Evolutionary conservation across 2,797 vertebrate genomes (phyloP).

Genomic region (Crax fasciolata): DNA sequence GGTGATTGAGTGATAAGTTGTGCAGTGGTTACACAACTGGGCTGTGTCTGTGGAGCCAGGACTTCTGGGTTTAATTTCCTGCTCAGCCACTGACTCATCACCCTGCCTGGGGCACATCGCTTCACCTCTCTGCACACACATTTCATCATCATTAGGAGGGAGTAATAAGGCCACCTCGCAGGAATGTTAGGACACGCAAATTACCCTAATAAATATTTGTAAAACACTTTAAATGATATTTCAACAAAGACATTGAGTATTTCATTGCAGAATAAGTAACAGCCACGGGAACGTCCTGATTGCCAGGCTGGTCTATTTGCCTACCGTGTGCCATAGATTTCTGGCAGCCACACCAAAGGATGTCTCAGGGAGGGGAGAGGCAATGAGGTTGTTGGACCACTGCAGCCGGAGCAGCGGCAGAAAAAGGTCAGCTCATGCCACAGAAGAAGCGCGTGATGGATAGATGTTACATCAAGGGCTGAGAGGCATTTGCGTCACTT

Average conservation of each 20-base stretch:
- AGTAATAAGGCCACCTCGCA: constrained; percentile 8
- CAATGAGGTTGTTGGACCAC: not conserved
- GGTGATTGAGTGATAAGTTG: not conserved
- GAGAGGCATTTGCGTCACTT: not conserved
- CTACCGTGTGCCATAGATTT: not conserved
- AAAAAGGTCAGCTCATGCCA: constrained; percentile 18
- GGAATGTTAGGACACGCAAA: constrained; percentile 12
- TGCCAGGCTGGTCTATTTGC: constrained; percentile 35
- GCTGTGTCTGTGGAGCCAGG: constrained; percentile 12
- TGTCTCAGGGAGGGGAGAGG: not conserved
- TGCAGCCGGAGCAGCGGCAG: not conserved
- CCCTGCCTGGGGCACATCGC: not conserved
- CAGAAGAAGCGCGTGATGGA: not conserved
- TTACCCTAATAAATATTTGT: constrained; percentile 33
- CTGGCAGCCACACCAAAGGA: constrained; percentile 4
- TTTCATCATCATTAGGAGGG: constrained; percentile 7
- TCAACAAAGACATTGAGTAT: not conserved
- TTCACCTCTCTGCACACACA: constrained; percentile 1
- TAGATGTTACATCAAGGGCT: not conserved
- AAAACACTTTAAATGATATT: constrained; percentile 18
- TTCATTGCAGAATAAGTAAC: constrained; percentile 23
- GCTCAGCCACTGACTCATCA: constrained; percentile 59
- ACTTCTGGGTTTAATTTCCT: constrained; percentile 48
- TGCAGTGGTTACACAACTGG: constrained; percentile 29
- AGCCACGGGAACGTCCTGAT: constrained; percentile 35